Evolutionary conservation across 2,113 vertebrate genomes (phyloP).

Genomic region (Neopipo cinnamomea): DNA sequence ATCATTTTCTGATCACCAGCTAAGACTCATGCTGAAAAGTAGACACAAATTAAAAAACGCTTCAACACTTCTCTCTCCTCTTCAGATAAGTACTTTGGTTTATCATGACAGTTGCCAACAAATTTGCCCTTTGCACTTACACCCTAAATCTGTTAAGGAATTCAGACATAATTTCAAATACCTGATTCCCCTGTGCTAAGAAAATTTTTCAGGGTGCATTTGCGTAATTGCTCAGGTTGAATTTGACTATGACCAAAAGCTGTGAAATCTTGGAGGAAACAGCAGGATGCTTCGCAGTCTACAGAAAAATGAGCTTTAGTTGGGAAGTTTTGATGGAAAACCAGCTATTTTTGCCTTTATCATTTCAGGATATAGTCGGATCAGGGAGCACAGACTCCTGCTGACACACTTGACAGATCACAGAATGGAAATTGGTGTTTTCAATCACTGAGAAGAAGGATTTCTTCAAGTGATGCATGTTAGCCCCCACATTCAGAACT

Average conservation of each 20-base stretch:
- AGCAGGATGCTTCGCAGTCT: conserved; percentile 7
- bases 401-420: conserved; percentile 51
- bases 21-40: background rate
- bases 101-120: background rate
- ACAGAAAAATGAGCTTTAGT: conserved; percentile 25
- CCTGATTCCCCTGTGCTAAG: background rate
- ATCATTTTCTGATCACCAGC: background rate
- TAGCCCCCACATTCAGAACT: background rate
- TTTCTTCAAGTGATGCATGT: background rate
- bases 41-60: background rate
- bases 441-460: conserved; percentile 22
- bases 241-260: background rate
- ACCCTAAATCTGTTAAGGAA: background rate
- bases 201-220: conserved; percentile 22
- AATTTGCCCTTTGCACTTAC: background rate
- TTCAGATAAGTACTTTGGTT: background rate
- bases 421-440: conserved; percentile 8
- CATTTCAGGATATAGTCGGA: conserved; percentile 15
- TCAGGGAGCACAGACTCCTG: background rate
- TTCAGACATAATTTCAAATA: background rate
- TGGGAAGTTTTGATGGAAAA: conserved; percentile 17
- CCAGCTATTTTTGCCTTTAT: conserved; percentile 40
- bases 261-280: conserved; percentile 23
- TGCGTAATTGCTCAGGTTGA: conserved; percentile 14
- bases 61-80: background rate